Evolutionary conservation across 2,113 vertebrate genomes (phyloP).

Genomic region (Anser cygnoides): DNA sequence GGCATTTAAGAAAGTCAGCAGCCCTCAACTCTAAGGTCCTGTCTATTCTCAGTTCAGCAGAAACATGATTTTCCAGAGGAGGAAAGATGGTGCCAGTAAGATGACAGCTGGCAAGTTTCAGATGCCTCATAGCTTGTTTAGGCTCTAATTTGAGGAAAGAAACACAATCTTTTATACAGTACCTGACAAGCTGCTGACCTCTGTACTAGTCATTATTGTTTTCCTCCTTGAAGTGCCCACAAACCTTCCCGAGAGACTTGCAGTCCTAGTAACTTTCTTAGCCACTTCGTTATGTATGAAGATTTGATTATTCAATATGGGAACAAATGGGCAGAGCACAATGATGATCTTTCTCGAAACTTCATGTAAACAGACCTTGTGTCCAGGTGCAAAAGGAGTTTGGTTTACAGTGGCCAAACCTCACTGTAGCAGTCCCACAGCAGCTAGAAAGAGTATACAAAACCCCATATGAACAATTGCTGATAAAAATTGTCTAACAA

Average conservation of each 20-base stretch:
- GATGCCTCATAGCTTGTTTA: neutral
- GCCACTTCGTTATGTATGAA: neutral
- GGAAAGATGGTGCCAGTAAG: neutral
- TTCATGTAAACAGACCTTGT: neutral
- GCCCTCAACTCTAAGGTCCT: neutral
- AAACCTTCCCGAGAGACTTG: neutral
- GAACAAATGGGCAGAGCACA: neutral
- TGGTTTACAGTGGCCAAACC: neutral
- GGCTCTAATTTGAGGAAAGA: neutral
- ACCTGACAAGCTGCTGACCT: neutral
- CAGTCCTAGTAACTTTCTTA: neutral
- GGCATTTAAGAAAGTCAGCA: neutral
- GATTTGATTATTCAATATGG: neutral
- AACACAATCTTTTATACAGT: neutral
- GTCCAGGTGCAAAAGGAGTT: neutral
- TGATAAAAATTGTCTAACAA: neutral
- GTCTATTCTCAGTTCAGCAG: neutral
- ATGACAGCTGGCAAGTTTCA: rapidly evolving
- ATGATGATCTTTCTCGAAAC: neutral
- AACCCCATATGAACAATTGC: rapidly evolving
- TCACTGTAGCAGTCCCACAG: neutral
- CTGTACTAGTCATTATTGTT: neutral
- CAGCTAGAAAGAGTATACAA: neutral
- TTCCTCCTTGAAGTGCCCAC: neutral
- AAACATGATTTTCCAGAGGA: neutral